phyloP scores from a whole-genome alignment of 2,888 invertebrate genomes.

The Drosophila prostipennis region DNA sequence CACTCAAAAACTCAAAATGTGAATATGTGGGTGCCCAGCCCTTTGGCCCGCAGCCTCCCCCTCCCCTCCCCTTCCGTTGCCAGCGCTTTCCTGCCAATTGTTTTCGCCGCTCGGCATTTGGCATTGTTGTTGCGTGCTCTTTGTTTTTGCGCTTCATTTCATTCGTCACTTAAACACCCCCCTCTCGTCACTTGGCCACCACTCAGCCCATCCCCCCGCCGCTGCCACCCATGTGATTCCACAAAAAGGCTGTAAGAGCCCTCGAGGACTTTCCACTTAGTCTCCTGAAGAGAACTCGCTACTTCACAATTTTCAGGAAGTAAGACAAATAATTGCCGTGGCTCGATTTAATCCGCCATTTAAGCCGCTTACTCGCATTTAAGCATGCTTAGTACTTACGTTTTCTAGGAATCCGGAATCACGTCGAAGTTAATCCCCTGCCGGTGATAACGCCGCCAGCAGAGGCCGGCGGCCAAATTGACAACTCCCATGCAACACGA shows the following conservation, averaged over 20 bases:
- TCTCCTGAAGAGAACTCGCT: slow-evolving; percentile 6
- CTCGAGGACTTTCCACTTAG: slow-evolving; percentile 11
- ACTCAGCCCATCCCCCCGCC: too few relatives aligned
- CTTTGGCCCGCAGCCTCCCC: background rate
- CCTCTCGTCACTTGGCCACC: background rate
- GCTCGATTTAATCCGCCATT: slow-evolving; percentile 25
- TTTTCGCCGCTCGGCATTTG: slow-evolving; percentile 7
- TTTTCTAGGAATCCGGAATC: slow-evolving; percentile 3
- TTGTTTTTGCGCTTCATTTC: slow-evolving; percentile 28
- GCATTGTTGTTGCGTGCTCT: slow-evolving; percentile 19
- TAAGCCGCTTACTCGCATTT: slow-evolving; percentile 9
- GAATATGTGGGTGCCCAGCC: slow-evolving; percentile 7
- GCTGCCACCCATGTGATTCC: slow-evolving; percentile 5
- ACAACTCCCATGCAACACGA: slow-evolving; percentile 29
- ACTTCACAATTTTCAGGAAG: slow-evolving; percentile 18
- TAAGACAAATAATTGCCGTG: slow-evolving; percentile 34
- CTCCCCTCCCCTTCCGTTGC: background rate
- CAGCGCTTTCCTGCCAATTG: slow-evolving; percentile 10
- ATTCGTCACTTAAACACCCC: slow-evolving; percentile 5
- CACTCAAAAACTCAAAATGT: slow-evolving; percentile 11
- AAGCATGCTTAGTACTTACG: slow-evolving; percentile 33
- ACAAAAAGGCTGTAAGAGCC: slow-evolving; percentile 16
- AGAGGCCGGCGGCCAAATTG: slow-evolving; percentile 27
- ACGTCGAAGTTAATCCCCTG: background rate
- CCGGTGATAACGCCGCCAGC: slow-evolving; percentile 39